Evolutionary conservation across 53 echinoderm and acorn worm genomes (phyloP).

Genomic region (Echinometra lucunter): DNA sequence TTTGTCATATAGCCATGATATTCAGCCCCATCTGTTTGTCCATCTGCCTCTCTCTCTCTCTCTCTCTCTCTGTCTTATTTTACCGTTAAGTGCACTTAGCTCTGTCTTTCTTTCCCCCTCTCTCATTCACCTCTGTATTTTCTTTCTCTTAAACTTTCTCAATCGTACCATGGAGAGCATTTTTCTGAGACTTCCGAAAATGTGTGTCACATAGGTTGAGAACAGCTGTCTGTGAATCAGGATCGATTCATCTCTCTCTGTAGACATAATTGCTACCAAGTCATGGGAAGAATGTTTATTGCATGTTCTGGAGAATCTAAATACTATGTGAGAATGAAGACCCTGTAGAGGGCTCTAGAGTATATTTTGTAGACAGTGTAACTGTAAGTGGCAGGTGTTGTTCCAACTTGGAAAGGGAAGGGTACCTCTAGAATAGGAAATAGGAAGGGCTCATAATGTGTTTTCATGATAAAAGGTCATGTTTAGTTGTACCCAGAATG

Average conservation of each 20-base stretch:
- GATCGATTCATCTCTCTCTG: conserved; percentile 2
- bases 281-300: background rate
- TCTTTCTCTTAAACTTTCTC: background rate
- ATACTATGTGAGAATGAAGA: background rate
- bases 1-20: background rate
- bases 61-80: background rate
- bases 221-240: background rate
- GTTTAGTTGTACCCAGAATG: background rate
- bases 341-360: background rate
- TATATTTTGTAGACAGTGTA: background rate
- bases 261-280: conserved; percentile 28
- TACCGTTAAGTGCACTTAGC: background rate
- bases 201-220: conserved; percentile 3
- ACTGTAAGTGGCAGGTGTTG: background rate
- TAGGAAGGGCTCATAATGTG: background rate
- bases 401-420: background rate
- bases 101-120: background rate
- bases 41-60: background rate
- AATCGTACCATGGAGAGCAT: conserved; percentile 11
- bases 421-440: background rate
- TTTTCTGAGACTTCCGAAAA: background rate
- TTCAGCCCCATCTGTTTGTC: background rate
- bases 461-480: background rate
- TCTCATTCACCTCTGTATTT: background rate
- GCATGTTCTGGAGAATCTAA: background rate